These are phyloP conservation scores for Orius laevigatus DNA, from an alignment of 1,140 invertebrate genomes.

Conservation along the genomic window DNA sequence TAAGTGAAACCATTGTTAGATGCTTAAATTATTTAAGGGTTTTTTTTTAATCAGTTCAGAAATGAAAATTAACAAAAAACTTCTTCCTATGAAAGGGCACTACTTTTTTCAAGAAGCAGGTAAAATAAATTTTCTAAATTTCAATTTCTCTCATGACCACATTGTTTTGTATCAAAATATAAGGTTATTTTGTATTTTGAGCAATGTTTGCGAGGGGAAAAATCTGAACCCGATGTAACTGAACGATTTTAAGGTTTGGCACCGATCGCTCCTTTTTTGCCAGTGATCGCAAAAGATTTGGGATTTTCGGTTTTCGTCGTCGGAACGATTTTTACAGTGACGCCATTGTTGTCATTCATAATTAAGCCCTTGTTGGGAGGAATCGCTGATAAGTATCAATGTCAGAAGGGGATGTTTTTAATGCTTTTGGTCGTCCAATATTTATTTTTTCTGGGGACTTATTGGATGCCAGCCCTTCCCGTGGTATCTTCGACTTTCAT, in stretches of 20 bases:
- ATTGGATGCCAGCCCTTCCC: neutral
- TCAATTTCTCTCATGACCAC: too few species aligned
- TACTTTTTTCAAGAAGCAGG: conserved; percentile 79
- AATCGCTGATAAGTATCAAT: conserved; percentile 1
- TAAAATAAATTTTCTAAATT: conserved; percentile 33
- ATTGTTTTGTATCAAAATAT: too few species aligned
- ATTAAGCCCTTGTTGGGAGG: conserved; percentile 1
- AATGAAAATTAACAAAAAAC: conserved; percentile 43
- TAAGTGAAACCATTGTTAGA: too few species aligned
- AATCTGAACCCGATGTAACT: too few species aligned
- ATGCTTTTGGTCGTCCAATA: neutral
- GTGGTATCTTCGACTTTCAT: neutral
- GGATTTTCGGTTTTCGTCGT: neutral
- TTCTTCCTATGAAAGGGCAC: conserved; percentile 72
- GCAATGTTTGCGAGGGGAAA: too few species aligned
- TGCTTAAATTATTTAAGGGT: too few species aligned
- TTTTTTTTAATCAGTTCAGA: neutral
- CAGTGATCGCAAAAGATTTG: neutral
- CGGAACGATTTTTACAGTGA: neutral
- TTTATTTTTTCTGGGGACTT: neutral
- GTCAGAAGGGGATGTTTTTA: conserved; percentile 1
- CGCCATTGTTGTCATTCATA: neutral
- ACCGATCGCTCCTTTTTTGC: neutral
- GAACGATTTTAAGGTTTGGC: neutral
- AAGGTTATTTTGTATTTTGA: too few species aligned